Evolutionary conservation across 2,888 invertebrate genomes (phyloP), one percentile per base, ranked within the genome.

Genomic region (Aphelenchoides bicaudatus): DNA sequence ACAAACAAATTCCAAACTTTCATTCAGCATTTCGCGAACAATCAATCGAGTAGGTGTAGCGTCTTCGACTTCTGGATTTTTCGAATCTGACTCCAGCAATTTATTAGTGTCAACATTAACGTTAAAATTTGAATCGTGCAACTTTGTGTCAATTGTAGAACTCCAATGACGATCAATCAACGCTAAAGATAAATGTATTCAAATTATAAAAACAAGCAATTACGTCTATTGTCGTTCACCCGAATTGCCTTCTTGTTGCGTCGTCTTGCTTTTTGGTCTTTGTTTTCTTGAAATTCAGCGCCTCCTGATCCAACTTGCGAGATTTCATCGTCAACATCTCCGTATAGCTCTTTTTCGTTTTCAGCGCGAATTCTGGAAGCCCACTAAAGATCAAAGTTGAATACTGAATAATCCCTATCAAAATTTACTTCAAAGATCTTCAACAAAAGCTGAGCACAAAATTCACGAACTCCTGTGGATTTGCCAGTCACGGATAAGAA

Each of bases 341-440:
- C n/a, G n/a, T n/a, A n/a, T n/a, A n/a, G n/a, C n/a, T n/a, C n/a
- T n/a, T n/a, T n/a, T n/a, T n/a, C n/a, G n/a, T n/a, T n/a, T n/a
- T n/a, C n/a, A n/a, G n/a, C 28, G 16, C 49, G 31, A 10, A 48
- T 6, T 16, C 31, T n/a, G n/a, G 25, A 48, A 10, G 25, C 28
- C 49, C 49, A 29, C 46, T 13, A 50, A 54, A 54, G 13, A 2
- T n/a, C 3, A 1, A 1, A 10, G 4, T 27, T 25, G 2, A 23
- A 8, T 56, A 10, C 30, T 19, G 4, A 28, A 56, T 3, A 23
- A 3, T 29, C 13, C 13, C 2, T 23, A 34, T 10, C 10, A n/a
- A 55, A 39, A 81, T 84, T 85, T 84, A 92, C 92, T 88, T 92
- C 91, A 82, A 93, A 93, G 73, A 92, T 86, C 81, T 87, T 86